Base-by-base conservation (phyloP, 2,113 vertebrate species). In the Oreotragus oreotragus region DNA sequence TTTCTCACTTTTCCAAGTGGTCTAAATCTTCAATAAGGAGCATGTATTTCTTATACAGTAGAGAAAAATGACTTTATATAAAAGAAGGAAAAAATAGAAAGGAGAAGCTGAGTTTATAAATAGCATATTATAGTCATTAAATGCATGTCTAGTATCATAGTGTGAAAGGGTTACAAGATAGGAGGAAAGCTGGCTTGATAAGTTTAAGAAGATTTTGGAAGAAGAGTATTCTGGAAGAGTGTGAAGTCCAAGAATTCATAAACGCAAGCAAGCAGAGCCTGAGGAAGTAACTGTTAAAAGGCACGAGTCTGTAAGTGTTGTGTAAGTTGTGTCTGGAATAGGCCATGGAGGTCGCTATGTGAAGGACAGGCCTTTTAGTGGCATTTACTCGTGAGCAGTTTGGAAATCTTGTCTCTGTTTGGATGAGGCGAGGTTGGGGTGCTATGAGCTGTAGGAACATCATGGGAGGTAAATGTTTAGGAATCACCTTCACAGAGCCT, bases 151-250 rank as follows among this genome's bases (percentile, higher is more conserved):
- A 55, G 84, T 60, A 89, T 58, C 43, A 45, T 55, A 84, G 79
- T 33, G 25, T 43, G 47, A 49, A 53, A 19, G 55, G 17, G 14
- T 43, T 80, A 7, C 12, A 88, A 79, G 58, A 88, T 12, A 70
- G 30, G 60, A 14, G n/a, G 27, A 51, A 58, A 23, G 3, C 33
- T 79, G 30, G 9, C 51, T 86, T 93, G 6, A 13, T 62, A 30
- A 76, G 17, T 30, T 95, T 84, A 87, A 88, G 94, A 80, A 93
- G 49, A 91, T 84, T 88, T 53, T 91, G 49, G n/a, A 94, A 88
- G 30, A 57, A 86, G 84, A 55, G 3, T 36, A 58, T 16, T 86
- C 30, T 76, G 94, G 60, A 86, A 62, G 16, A 62, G 47, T 85
- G 30, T 62, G 43, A 91, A 80, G 43, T 70, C 43, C 25, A 57